phyloP scores from a whole-genome alignment of 2,113 vertebrate species.

The Numenius arquata region DNA sequence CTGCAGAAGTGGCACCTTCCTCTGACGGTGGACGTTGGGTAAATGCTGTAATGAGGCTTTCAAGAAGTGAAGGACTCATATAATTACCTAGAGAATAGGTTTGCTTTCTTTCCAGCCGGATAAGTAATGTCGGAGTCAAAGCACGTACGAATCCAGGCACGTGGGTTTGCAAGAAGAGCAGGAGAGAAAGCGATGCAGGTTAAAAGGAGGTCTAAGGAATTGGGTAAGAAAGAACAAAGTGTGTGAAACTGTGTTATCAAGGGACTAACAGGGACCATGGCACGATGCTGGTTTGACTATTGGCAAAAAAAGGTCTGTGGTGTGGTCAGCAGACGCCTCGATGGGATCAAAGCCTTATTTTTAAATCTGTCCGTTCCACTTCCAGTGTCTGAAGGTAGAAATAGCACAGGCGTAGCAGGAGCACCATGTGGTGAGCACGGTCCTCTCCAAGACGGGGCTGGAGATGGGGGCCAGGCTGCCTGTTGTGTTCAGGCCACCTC shows the following conservation, averaged over 20 bases:
- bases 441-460: not conserved
- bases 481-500: not conserved
- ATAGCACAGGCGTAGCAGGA: not conserved
- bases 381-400: not conserved
- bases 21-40: not conserved
- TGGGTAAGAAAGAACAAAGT: not conserved
- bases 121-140: not conserved
- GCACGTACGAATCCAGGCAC: not conserved
- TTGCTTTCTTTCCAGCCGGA: not conserved
- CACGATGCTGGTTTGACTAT: not conserved
- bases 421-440: not conserved
- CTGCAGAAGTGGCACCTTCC: not conserved
- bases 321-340: not conserved
- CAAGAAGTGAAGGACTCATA: not conserved
- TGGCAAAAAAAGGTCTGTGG: not conserved
- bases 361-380: not conserved
- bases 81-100: not conserved
- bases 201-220: not conserved
- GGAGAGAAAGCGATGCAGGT: not conserved
- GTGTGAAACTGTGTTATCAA: not conserved
- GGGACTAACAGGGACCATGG: not conserved
- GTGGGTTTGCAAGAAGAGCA: not conserved
- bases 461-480: not conserved
- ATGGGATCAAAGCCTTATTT: not conserved
- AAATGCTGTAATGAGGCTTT: not conserved